Percentiles rank a stretch among this genome's conserved stretches.
These are phyloP conservation scores for Pangasianodon hypophthalmus DNA, from an alignment of 2,113 vertebrate species.

Conservation along the genomic window DNA sequence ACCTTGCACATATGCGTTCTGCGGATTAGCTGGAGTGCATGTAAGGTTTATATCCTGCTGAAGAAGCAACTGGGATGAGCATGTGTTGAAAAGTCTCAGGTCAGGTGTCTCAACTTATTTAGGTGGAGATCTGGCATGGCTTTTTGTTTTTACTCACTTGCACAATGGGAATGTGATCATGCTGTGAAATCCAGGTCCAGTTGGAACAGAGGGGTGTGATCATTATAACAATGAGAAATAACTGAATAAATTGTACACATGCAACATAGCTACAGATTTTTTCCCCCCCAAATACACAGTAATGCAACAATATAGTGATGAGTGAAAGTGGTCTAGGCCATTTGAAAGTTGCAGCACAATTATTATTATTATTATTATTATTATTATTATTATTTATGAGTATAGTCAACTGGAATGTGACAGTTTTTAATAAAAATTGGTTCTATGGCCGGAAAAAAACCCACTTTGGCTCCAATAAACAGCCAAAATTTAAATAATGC, in stretches of 20 bases:
- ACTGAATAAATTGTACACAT: not conserved
- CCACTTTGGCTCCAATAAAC: not conserved
- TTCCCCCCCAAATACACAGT: not conserved
- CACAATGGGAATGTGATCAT: not conserved
- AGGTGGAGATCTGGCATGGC: slow-evolving; percentile 2
- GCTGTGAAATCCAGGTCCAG: not conserved
- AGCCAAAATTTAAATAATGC: not conserved
- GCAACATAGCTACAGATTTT: not conserved
- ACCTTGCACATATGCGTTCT: not conserved
- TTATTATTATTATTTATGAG: too few species aligned
- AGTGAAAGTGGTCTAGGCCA: not conserved
- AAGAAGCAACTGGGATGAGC: slow-evolving; percentile 17
- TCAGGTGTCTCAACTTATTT: not conserved
- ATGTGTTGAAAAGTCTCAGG: slow-evolving; percentile 7
- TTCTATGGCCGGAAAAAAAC: not conserved
- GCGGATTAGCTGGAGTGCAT: slow-evolving; percentile 9
- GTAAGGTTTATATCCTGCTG: not conserved
- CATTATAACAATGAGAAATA: not conserved
- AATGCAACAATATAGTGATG: not conserved
- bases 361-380: too few species aligned
- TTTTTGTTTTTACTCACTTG: not conserved
- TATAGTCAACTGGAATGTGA: not conserved
- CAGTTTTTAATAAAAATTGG: too few species aligned
- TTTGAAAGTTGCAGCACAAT: not conserved
- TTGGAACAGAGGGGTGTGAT: not conserved